These are phyloP conservation scores for Megalops atlanticus DNA, from an alignment of 2,113 vertebrate genomes.

Conservation along the genomic window DNA sequence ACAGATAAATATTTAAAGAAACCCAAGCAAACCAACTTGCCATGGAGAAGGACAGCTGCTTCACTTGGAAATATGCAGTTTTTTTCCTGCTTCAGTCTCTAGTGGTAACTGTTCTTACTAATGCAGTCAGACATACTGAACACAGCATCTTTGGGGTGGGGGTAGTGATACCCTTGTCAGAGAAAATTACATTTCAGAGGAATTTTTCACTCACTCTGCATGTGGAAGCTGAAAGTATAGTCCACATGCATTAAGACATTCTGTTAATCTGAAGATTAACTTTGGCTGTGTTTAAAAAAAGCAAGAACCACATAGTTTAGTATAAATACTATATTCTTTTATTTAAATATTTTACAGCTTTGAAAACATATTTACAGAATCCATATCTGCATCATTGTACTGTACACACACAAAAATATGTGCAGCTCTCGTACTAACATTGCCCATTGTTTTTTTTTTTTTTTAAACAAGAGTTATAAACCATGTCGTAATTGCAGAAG, in stretches of 20 bases:
- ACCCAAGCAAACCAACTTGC: not conserved
- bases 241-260: too few species aligned
- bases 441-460: too few species aligned
- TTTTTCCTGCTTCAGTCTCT: not conserved
- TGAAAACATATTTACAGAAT: constrained; percentile 84
- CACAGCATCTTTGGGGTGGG: too few species aligned
- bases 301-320: constrained; percentile 53
- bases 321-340: constrained; percentile 95
- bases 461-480: constrained; percentile 26
- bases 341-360: constrained; percentile 92
- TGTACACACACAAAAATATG: constrained; percentile 49
- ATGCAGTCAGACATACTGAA: too few species aligned
- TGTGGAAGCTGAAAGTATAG: too few species aligned
- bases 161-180: too few species aligned
- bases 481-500: constrained; percentile 9
- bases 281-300: constrained; percentile 22
- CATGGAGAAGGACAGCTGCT: not conserved
- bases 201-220: too few species aligned
- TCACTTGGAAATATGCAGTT: not conserved
- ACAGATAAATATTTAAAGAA: not conserved
- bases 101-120: too few species aligned
- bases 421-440: constrained; percentile 44
- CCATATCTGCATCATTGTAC: constrained; percentile 77
- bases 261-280: too few species aligned
- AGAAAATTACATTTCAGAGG: too few species aligned